Percentiles rank a stretch among this genome's conserved stretches.
Conservation (phyloP, 2,888 invertebrate species). For the Meiosimyza decipiens region DNA sequence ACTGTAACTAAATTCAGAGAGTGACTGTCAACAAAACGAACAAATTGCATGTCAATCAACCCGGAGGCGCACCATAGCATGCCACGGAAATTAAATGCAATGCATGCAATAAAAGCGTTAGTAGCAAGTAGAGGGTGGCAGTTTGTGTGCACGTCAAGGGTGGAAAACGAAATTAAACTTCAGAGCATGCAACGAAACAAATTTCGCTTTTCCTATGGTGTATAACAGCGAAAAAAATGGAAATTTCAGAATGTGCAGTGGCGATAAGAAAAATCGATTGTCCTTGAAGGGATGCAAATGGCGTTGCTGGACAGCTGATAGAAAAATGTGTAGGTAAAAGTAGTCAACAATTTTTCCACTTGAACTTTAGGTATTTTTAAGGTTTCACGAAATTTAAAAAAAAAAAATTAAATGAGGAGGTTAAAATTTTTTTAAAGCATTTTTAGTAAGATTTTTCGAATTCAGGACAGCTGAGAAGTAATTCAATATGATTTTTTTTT, state of each 20-base stretch:
- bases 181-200: neutral
- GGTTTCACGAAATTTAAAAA: too few species aligned
- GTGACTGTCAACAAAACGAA: neutral
- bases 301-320: slow-evolving; percentile 1
- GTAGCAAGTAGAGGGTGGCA: neutral
- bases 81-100: neutral
- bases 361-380: too few species aligned
- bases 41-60: neutral
- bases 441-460: too few species aligned
- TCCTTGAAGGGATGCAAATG: slow-evolving; percentile 44
- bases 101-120: slow-evolving; percentile 16
- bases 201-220: slow-evolving; percentile 21
- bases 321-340: too few species aligned
- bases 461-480: too few species aligned
- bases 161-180: neutral
- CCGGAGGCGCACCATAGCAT: slow-evolving; percentile 9
- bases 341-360: too few species aligned
- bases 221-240: neutral
- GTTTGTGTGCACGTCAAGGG: neutral
- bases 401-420: too few species aligned
- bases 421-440: too few species aligned
- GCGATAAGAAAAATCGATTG: slow-evolving; percentile 43
- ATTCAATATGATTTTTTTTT: too few species aligned
- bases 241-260: slow-evolving; percentile 13
- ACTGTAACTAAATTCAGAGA: neutral